Percentiles rank a stretch among this genome's conserved stretches.
phyloP scores from a whole-genome alignment of 2,113 vertebrate genomes.

The Carettochelys insculpta region DNA sequence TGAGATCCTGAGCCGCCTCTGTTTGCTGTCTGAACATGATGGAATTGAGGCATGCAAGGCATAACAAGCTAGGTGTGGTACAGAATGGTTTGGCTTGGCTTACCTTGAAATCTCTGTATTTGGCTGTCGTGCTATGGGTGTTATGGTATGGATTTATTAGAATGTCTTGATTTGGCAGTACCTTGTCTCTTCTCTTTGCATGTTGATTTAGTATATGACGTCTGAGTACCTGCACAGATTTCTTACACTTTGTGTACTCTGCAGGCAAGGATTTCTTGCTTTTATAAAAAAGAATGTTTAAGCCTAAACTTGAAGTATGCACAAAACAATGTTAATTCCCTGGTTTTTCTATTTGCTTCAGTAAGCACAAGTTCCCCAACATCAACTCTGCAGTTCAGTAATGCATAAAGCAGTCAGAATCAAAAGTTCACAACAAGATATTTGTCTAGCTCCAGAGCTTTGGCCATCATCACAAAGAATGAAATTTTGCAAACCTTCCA shows the following conservation, averaged over 20 bases:
- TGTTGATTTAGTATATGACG: neutral
- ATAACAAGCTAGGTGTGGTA: neutral
- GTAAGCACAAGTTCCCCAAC: neutral
- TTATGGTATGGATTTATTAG: neutral
- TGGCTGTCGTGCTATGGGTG: neutral
- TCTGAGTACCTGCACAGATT: neutral
- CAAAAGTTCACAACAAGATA: neutral
- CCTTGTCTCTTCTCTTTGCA: neutral
- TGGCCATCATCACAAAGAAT: conserved; percentile 40
- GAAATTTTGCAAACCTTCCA: conserved; percentile 31
- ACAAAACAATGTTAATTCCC: neutral
- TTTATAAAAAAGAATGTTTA: neutral
- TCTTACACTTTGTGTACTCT: neutral
- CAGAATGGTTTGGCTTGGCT: too few relatives aligned
- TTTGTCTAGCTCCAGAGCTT: neutral
- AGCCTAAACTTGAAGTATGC: conserved; percentile 10
- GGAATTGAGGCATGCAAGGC: rapidly evolving
- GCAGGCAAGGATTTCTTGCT: neutral
- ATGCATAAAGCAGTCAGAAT: conserved; percentile 31
- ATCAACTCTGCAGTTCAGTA: conserved; percentile 19
- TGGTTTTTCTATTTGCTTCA: neutral
- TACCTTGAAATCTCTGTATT: neutral
- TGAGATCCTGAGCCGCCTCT: neutral
- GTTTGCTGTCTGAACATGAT: neutral
- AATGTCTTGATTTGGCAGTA: neutral